Evolutionary conservation across 1,140 invertebrate genomes (phyloP), one percentile per base, ranked within the genome.

Genomic region (Cyclina sinensis): DNA sequence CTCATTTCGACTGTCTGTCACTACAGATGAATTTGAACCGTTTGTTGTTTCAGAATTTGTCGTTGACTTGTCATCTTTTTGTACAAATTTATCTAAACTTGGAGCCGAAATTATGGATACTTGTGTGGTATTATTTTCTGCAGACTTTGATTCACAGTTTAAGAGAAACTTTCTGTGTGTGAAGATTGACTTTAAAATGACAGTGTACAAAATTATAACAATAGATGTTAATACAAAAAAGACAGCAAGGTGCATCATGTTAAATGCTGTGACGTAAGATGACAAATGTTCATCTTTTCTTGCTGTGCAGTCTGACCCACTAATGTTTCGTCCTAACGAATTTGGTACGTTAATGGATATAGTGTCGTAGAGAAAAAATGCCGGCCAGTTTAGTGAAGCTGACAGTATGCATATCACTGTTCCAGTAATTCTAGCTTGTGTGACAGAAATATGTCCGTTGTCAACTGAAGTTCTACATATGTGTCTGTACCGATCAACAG

Each of bases 401-500:
- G 48, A 43, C 9, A 59, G 24, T 24, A 24, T 32, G n/a, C 27
- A 27, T 14, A 68, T 35, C 16, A 68, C 35, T 21, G 35, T 32
- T 32, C 27, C 27, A 7, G 14, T 43, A 43, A 43, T 14, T 43
- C 14, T 43, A 43, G 43, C 43, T 43, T 43, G 4, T 43, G 5
- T 43, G 4, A 4, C 43, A 4, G 43, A 43, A 43, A 43, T 43
- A 7, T 43, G 43, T 14, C 43, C 14, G 43, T 14, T 43, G 4
- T 43, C 14, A 7, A 14, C 43, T 43, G 43, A 43, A 43, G 43
- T 43, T 14, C 43, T 4, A 14, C 43, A 43, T 43, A 43, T 43
- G 14, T 43, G 43, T 43, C 14, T 43, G 14, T 32, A 35, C 37
- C 46, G 27, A 59, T 89, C 88, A 7, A 89, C 18, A n/a, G 88